Evolutionary conservation across 53 echinoderm and acorn worm species (phyloP), one percentile per base, ranked within the genome.

Genomic region (Luidia sarsii): DNA sequence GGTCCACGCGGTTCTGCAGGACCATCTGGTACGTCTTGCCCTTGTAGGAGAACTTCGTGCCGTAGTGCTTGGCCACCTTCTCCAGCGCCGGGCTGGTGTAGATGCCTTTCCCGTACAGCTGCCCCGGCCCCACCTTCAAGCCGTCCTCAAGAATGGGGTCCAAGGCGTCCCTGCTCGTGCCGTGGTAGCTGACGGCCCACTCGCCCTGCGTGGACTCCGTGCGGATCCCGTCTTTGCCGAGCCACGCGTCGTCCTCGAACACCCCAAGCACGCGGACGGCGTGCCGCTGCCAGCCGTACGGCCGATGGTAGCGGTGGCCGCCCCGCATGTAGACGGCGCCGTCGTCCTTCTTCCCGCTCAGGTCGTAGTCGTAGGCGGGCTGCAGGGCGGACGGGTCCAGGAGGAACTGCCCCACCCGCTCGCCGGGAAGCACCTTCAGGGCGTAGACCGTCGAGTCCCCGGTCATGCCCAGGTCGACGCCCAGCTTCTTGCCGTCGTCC

Each of bases 141-240:
- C 70, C 70, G 30, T 34, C 50, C 50, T 70, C 33, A 29, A 70
- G 15, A 23, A 70, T 70, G 18, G 49, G 49, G 29, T 50, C 30
- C 18, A 70, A 13, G 66, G 46, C 48, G 3, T 13, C 33, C 29
- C 29, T 50, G 6, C 16, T 27, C 15, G 82, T 67, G n/a, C 82
- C 82, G 27, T 81, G 82, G 82, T 81, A 81, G 37, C 48, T 67
- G 2, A 81, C 82, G n/a, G 82, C 49, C 82, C 82, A 81, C 55
- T 81, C 82, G n/a, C 68, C 56, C 21, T 36, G 33, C 16, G 52
- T 36, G 3, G 82, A 51, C 2, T 67, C 28, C 16, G 82, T 53
- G 7, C 82, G 67, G 28, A 36, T 43, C 15, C 67, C 67, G 16
- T 53, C 14, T 2, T 28, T 18, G 6, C 82, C 82, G 13, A 81